Conservation (phyloP, 2,888 invertebrate genomes). For the Monoplex corrugatus region DNA sequence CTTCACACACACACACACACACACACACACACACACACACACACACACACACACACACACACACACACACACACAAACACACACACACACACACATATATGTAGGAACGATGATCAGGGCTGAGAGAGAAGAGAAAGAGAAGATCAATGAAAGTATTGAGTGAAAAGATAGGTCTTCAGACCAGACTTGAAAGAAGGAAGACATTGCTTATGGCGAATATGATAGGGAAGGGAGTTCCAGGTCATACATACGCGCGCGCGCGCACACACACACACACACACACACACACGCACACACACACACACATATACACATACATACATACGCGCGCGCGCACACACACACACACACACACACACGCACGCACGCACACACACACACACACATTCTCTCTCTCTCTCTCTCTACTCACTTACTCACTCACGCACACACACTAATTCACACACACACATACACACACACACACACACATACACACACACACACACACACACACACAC, state of each 20-base stretch:
- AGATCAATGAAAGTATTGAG: too few relatives aligned
- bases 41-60: neutral
- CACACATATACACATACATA: neutral
- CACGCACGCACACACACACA: neutral
- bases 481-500: neutral
- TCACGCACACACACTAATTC: neutral
- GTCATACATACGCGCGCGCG: neutral
- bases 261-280: neutral
- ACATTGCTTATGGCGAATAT: too few relatives aligned
- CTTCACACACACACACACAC: neutral
- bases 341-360: neutral
- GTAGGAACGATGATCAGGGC: too few relatives aligned
- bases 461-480: neutral
- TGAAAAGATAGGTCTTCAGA: too few relatives aligned
- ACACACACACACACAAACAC: neutral
- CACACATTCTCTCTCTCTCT: neutral
- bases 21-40: neutral
- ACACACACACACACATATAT: neutral
- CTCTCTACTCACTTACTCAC: neutral
- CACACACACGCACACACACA: neutral
- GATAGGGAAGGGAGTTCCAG: too few relatives aligned
- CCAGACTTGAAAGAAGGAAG: too few relatives aligned
- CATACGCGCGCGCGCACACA: too few relatives aligned
- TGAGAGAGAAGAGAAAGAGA: too few relatives aligned
- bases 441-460: neutral